phyloP scores from a whole-genome alignment of 1,140 invertebrate genomes.

The Drosophila truncata region DNA sequence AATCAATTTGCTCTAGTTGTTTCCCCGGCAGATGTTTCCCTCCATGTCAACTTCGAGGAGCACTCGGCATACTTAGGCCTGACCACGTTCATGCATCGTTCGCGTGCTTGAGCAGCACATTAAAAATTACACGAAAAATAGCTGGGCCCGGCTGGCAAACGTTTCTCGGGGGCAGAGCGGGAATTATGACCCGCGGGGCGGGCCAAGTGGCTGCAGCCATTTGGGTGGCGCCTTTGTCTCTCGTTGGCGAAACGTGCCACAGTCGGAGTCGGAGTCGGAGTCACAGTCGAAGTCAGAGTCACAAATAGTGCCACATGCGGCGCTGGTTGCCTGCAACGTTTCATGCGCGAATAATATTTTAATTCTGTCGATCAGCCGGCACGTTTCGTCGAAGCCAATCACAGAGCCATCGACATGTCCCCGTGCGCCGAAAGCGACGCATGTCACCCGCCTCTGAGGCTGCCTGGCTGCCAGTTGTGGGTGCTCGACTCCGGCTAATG shows the following conservation, averaged over 20 bases:
- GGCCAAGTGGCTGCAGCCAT: constrained; percentile 56
- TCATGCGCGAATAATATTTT: constrained; percentile 77
- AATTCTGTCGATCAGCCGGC: constrained; percentile 68
- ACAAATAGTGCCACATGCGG: constrained; percentile 74
- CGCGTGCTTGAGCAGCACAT: constrained; percentile 59
- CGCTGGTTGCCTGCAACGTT: constrained; percentile 64
- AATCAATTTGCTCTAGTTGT: constrained; percentile 1
- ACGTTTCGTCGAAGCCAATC: constrained; percentile 70
- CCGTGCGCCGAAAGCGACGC: constrained; percentile 27
- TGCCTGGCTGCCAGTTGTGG: constrained; percentile 16
- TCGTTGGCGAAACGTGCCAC: constrained; percentile 66
- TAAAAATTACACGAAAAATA: constrained; percentile 75
- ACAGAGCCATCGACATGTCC: constrained; percentile 55
- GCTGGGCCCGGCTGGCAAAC: constrained; percentile 48
- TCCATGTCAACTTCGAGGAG: constrained; percentile 25
- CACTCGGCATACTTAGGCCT: constrained; percentile 16
- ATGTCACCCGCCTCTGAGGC: constrained; percentile 45
- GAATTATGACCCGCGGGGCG: constrained; percentile 62
- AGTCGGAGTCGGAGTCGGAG: constrained; percentile 27
- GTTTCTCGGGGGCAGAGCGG: constrained; percentile 36
- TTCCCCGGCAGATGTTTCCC: constrained; percentile 12
- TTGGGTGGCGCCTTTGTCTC: constrained; percentile 82
- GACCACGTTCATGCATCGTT: constrained; percentile 44
- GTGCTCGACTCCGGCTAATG: constrained; percentile 56
- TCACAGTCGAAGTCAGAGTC: constrained; percentile 3